Conservation (phyloP, 2,888 invertebrate species). For the Drosophila rellima region DNA sequence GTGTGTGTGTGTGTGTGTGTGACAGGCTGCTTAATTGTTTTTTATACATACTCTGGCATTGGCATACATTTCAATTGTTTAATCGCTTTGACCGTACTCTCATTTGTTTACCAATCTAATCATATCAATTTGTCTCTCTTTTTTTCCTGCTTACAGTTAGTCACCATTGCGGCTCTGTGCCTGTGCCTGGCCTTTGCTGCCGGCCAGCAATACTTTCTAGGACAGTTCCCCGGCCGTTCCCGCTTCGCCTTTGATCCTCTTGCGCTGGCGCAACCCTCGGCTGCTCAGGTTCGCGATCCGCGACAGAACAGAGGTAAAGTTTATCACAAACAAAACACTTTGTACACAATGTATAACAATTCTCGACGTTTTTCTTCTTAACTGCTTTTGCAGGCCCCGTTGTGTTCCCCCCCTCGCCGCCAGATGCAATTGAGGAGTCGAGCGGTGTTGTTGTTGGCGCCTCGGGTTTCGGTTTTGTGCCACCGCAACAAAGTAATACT, state of each 20-base stretch:
- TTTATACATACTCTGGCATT: slow-evolving; percentile 66
- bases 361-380: neutral
- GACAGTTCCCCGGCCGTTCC: slow-evolving; percentile 70
- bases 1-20: slow-evolving; percentile 48
- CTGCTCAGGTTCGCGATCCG: slow-evolving; percentile 81
- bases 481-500: slow-evolving; percentile 87
- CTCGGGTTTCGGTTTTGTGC: slow-evolving; percentile 94
- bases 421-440: slow-evolving; percentile 90
- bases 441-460: slow-evolving; percentile 94
- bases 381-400: slow-evolving; percentile 89
- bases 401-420: slow-evolving; percentile 90
- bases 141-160: slow-evolving; percentile 75
- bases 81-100: slow-evolving; percentile 69
- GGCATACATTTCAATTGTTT: slow-evolving; percentile 75
- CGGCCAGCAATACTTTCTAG: slow-evolving; percentile 84
- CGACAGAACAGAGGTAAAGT: slow-evolving; percentile 86
- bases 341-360: too few relatives aligned
- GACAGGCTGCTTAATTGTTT: slow-evolving; percentile 71
- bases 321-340: too few relatives aligned
- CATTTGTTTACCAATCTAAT: slow-evolving; percentile 4
- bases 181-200: slow-evolving; percentile 82
- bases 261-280: slow-evolving; percentile 69
- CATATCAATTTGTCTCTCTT: slow-evolving; percentile 25
- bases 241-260: slow-evolving; percentile 77
- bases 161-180: slow-evolving; percentile 81